phyloP scores from a whole-genome alignment of 2,113 vertebrate genomes.

The Vulpes lagopus region DNA sequence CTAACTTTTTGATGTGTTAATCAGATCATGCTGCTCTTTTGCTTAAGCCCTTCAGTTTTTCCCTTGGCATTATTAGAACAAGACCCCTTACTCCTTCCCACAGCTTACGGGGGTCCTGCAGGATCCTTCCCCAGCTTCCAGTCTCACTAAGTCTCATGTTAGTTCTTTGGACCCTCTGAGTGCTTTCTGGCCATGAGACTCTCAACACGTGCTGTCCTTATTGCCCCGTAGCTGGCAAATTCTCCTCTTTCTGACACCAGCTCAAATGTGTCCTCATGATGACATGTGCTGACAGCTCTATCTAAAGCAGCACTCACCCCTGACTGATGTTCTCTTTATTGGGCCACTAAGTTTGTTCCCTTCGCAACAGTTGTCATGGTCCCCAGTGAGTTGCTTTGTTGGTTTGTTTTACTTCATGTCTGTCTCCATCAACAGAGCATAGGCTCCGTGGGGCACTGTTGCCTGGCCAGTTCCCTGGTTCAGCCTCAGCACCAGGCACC shows the following conservation, averaged over 20 bases:
- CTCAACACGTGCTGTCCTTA: background rate
- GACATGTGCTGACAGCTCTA: background rate
- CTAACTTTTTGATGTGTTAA: background rate
- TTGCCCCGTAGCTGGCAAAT: background rate
- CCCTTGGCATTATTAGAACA: background rate
- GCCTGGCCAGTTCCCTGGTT: background rate
- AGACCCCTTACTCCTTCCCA: background rate
- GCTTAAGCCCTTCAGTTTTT: background rate
- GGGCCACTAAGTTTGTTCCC: background rate
- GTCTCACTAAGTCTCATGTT: background rate
- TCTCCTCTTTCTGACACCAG: background rate
- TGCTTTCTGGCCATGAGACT: background rate
- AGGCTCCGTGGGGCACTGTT: background rate
- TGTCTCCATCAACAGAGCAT: background rate
- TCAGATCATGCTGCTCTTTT: background rate
- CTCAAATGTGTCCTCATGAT: background rate
- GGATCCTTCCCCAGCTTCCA: background rate
- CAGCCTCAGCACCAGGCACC: background rate
- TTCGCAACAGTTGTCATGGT: background rate
- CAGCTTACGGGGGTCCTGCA: rapidly evolving
- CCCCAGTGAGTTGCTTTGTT: background rate
- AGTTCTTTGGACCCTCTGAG: background rate
- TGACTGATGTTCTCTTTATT: background rate
- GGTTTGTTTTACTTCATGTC: background rate
- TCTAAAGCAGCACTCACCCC: background rate